Evolutionary conservation across 2,797 vertebrate species (phyloP).

Genomic region (Strix occidentalis): DNA sequence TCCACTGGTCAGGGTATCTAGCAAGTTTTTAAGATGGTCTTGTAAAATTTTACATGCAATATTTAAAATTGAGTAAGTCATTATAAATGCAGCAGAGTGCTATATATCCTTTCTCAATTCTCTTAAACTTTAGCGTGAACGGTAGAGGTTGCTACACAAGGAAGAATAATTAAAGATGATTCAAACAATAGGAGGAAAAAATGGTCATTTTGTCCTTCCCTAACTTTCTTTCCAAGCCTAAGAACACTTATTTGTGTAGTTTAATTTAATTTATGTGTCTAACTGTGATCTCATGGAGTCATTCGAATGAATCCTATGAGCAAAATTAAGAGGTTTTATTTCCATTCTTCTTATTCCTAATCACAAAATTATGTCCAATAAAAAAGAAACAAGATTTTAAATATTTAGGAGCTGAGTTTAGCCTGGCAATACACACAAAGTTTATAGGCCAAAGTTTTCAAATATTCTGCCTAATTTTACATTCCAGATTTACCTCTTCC

Average conservation of each 20-base stretch:
- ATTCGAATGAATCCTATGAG: constrained; percentile 1
- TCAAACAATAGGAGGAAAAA: not conserved
- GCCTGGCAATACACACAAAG: not conserved
- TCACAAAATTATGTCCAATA: constrained; percentile 16
- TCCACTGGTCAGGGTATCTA: not conserved
- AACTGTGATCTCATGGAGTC: not conserved
- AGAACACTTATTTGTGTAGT: not conserved
- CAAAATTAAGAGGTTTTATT: constrained; percentile 27
- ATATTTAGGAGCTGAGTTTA: constrained; percentile 37
- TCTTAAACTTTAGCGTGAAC: not conserved
- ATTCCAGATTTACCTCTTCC: not conserved
- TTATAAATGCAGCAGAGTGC: not conserved
- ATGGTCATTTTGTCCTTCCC: not conserved
- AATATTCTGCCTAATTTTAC: constrained; percentile 34
- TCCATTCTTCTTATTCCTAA: constrained; percentile 7
- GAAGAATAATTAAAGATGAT: not conserved
- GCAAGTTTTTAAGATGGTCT: not conserved
- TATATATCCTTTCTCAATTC: not conserved
- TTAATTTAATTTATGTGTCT: constrained; percentile 26
- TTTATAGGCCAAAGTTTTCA: constrained; percentile 22
- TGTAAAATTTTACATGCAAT: not conserved
- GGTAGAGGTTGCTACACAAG: not conserved
- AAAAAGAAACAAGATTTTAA: constrained; percentile 59
- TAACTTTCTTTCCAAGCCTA: not conserved
- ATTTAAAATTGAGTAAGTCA: not conserved